Conservation (phyloP, 1,140 invertebrate species). For the Saccostrea glomerata region DNA sequence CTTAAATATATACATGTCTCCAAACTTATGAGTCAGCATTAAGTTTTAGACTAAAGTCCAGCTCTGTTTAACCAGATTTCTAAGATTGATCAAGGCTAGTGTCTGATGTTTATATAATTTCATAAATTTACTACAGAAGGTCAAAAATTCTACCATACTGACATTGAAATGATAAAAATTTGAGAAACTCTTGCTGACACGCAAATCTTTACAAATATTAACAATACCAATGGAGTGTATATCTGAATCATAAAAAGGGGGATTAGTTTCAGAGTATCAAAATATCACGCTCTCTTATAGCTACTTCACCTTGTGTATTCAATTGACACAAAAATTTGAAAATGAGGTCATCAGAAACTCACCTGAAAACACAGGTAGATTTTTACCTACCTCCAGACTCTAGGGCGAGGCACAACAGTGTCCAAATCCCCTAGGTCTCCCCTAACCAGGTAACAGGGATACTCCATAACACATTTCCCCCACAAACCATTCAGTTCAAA, state of each 20-base stretch:
- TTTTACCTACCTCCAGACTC: conserved; percentile 30
- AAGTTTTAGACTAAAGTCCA: neutral
- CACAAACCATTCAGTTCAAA: neutral
- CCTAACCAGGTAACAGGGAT: neutral
- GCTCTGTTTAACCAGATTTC: neutral
- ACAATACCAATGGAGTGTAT: neutral
- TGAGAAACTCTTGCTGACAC: neutral
- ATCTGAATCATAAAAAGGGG: neutral
- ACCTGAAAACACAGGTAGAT: conserved; percentile 23
- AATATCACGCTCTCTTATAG: conserved; percentile 8
- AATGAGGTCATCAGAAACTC: conserved; percentile 30
- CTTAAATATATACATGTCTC: neutral
- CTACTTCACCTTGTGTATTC: conserved; percentile 15
- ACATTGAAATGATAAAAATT: conserved; percentile 13
- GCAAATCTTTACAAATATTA: neutral
- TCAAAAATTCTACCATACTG: conserved; percentile 3
- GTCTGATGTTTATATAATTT: neutral
- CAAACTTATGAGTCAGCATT: neutral
- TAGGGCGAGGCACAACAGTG: conserved; percentile 24
- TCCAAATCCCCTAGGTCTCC: conserved; percentile 1
- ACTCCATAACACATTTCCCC: conserved; percentile 21
- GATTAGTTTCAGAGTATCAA: conserved; percentile 21
- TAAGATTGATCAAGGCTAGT: neutral
- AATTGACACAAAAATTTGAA: conserved; percentile 17
- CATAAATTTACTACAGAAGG: neutral